A percentile compares a stretch with the other conserved stretches of the same genome.
Conservation (phyloP, 2,888 invertebrate genomes). For the Hydroisotoma schaefferi region DNA sequence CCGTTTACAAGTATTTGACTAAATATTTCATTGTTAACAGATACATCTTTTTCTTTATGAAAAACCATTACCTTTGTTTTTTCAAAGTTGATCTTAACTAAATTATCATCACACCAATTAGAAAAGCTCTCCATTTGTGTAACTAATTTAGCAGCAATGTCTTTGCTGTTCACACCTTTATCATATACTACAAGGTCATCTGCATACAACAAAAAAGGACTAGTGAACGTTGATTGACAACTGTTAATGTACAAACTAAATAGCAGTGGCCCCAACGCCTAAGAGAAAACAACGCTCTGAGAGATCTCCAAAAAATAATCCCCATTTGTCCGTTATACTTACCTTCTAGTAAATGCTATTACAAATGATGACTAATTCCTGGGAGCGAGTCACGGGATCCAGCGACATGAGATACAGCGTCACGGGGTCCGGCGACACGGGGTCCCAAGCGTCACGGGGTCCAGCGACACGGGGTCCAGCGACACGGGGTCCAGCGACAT, state of each 20-base stretch:
- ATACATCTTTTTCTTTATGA: conserved; percentile 7
- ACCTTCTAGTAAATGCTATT: too few relatives aligned
- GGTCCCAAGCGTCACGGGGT: too few relatives aligned
- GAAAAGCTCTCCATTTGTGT: background rate
- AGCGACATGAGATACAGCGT: too few relatives aligned
- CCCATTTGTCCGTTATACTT: too few relatives aligned
- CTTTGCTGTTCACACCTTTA: background rate
- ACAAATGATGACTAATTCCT: too few relatives aligned
- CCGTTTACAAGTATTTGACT: background rate
- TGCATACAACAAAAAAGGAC: conserved; percentile 20
- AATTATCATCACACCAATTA: conserved; percentile 12
- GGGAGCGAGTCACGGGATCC: too few relatives aligned
- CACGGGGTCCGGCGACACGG: too few relatives aligned
- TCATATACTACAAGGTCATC: conserved; percentile 25
- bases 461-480: too few relatives aligned
- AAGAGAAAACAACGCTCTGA: too few relatives aligned
- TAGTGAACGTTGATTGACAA: conserved; percentile 1
- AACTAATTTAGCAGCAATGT: background rate
- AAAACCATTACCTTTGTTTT: conserved; percentile 20
- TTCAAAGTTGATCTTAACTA: conserved; percentile 9
- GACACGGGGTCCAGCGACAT: too few relatives aligned
- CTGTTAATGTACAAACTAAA: conserved; percentile 24
- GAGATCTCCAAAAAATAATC: too few relatives aligned
- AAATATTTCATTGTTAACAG: background rate
- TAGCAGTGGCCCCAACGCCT: conserved; percentile 13